These are phyloP conservation scores for Branchinecta lynchi DNA, from an alignment of 1,140 invertebrate species.

Conservation along the genomic window DNA sequence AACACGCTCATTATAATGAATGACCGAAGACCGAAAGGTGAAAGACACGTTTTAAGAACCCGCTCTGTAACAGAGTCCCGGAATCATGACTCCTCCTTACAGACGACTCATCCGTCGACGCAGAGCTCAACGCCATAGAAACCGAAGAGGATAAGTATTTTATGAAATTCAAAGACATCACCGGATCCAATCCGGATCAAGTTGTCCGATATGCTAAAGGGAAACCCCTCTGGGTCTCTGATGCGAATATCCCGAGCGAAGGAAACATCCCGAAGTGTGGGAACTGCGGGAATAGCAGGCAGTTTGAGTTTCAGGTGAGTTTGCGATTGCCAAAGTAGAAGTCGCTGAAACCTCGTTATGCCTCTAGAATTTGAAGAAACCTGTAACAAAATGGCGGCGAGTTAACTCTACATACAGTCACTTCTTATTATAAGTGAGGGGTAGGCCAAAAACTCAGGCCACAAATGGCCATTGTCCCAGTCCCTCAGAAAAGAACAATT, in stretches of 20 bases:
- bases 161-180: conserved; percentile 45
- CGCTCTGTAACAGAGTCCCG: no score
- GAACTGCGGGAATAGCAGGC: conserved; percentile 50
- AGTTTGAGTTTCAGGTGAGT: conserved; percentile 79
- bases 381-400: no score
- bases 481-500: no score
- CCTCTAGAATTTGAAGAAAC: no score
- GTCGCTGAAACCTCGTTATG: no score
- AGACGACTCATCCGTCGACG: conserved; percentile 40
- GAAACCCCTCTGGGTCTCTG: conserved; percentile 68
- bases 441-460: no score
- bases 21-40: no score
- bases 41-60: no score
- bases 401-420: no score
- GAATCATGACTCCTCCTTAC: conserved; percentile 15
- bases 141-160: conserved; percentile 54
- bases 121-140: conserved; percentile 33
- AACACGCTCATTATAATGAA: no score
- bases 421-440: no score
- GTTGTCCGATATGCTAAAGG: conserved; percentile 65
- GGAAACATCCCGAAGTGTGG: conserved; percentile 53
- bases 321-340: background rate
- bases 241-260: conserved; percentile 30
- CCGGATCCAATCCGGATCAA: conserved; percentile 48
- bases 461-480: no score